Evolutionary conservation across 2,797 vertebrate genomes (phyloP).

Genomic region (Cichlasoma orientale): DNA sequence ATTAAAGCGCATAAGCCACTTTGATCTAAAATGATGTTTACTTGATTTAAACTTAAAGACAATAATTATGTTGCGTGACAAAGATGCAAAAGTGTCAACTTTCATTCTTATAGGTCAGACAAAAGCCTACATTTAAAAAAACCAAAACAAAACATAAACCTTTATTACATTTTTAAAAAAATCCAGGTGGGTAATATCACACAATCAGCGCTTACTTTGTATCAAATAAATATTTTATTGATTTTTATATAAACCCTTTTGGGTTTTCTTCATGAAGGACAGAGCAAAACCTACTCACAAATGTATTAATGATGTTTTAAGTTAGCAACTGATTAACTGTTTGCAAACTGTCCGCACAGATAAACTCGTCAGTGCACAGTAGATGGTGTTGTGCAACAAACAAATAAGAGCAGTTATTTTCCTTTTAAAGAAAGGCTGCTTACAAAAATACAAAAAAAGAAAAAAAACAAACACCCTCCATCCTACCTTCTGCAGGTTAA

Average conservation of each 20-base stretch:
- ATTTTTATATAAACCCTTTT: background rate
- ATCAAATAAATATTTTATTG: background rate
- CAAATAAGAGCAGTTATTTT: background rate
- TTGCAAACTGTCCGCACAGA: conserved; percentile 6
- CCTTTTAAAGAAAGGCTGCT: background rate
- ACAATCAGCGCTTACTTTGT: background rate
- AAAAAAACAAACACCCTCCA: background rate
- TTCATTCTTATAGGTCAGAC: background rate
- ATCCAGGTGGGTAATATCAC: background rate
- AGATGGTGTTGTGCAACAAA: background rate
- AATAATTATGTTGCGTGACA: background rate
- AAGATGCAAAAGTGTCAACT: background rate
- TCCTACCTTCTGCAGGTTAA: conserved; percentile 80
- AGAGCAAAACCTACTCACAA: background rate
- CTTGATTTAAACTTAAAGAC: background rate
- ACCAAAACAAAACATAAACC: too few relatives aligned
- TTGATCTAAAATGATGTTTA: background rate
- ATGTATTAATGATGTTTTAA: background rate
- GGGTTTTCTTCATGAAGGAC: background rate
- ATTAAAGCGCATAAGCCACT: background rate
- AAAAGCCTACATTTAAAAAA: background rate
- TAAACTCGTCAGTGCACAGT: background rate
- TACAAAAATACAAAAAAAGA: background rate
- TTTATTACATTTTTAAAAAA: background rate
- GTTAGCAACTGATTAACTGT: background rate